These are phyloP conservation scores for Thunnus thynnus DNA, from an alignment of 2,113 vertebrate genomes.

Conservation along the genomic window DNA sequence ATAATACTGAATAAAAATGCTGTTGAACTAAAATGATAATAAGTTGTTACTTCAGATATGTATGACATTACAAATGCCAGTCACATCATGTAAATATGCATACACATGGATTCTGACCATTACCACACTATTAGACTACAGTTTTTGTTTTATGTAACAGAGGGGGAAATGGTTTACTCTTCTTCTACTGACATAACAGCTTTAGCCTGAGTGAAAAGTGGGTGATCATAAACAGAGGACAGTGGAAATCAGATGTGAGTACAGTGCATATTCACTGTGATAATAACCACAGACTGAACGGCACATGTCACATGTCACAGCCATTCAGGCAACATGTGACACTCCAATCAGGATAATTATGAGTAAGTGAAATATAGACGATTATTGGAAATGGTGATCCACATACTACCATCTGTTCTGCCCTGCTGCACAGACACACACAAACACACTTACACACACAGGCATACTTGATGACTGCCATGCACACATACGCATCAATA, in stretches of 20 bases:
- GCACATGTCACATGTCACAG: conserved; percentile 62
- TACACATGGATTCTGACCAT: not conserved
- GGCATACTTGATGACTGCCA: not conserved
- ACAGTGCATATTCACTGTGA: conserved; percentile 1
- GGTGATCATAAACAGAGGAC: not conserved
- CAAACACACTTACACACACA: conserved; percentile 16
- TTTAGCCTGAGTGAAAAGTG: not conserved
- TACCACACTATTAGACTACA: not conserved
- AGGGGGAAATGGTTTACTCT: too few species aligned
- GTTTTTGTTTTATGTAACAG: not conserved
- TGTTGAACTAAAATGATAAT: not conserved
- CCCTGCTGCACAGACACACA: conserved; percentile 38
- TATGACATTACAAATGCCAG: not conserved
- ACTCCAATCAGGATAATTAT: conserved; percentile 75
- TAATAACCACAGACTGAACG: conserved; percentile 32
- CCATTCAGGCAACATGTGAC: conserved; percentile 40
- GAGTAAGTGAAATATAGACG: conserved; percentile 69
- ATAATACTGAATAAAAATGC: too few species aligned
- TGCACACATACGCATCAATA: not conserved
- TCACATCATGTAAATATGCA: too few species aligned
- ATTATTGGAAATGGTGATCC: conserved; percentile 70
- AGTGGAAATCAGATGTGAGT: conserved; percentile 1
- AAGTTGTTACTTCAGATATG: too few species aligned
- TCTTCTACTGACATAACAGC: not conserved
- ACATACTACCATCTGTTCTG: conserved; percentile 67